Percentiles rank a stretch among this genome's conserved stretches.
Conservation (phyloP, 2,888 invertebrate genomes). For the Mesorhabditis belari region DNA sequence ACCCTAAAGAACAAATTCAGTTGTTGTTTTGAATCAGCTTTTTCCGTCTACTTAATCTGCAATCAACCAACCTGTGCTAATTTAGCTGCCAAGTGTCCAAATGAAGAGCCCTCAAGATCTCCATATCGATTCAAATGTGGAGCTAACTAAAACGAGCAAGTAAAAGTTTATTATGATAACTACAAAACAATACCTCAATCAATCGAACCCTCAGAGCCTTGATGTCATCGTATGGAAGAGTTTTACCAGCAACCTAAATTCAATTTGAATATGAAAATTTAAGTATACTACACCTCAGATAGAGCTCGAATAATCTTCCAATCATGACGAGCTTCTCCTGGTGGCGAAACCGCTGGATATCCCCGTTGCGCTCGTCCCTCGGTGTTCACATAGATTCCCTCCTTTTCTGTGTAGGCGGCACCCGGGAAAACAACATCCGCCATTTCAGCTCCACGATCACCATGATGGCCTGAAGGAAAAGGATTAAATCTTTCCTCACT, state of each 20-base stretch:
- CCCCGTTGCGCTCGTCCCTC: slow-evolving; percentile 74
- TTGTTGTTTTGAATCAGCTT: no score
- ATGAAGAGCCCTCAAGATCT: slow-evolving; percentile 63
- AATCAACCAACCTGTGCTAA: not conserved
- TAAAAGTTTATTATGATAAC: no score
- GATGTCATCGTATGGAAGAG: slow-evolving; percentile 79
- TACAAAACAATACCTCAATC: no score
- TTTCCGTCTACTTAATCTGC: no score
- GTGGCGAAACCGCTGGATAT: slow-evolving; percentile 49
- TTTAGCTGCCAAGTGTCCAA: not conserved
- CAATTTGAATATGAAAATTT: no score
- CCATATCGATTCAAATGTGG: slow-evolving; percentile 83
- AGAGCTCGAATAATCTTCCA: slow-evolving; percentile 97
- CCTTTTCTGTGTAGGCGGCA: slow-evolving; percentile 96
- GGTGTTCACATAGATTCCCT: slow-evolving; percentile 91
- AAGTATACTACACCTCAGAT: no score
- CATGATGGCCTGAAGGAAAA: no score
- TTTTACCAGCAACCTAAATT: slow-evolving; percentile 61
- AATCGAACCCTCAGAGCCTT: slow-evolving; percentile 75
- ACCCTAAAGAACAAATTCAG: not conserved
- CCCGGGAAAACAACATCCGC: slow-evolving; percentile 88
- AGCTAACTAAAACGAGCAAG: slow-evolving; percentile 67
- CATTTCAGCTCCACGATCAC: slow-evolving; percentile 82
- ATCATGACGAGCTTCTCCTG: slow-evolving; percentile 74
- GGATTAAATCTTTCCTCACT: no score